A percentile compares a stretch with the other conserved stretches of the same genome.
These are phyloP conservation scores for Listronotus oregonensis DNA, from an alignment of 1,140 invertebrate genomes.

Conservation along the genomic window DNA sequence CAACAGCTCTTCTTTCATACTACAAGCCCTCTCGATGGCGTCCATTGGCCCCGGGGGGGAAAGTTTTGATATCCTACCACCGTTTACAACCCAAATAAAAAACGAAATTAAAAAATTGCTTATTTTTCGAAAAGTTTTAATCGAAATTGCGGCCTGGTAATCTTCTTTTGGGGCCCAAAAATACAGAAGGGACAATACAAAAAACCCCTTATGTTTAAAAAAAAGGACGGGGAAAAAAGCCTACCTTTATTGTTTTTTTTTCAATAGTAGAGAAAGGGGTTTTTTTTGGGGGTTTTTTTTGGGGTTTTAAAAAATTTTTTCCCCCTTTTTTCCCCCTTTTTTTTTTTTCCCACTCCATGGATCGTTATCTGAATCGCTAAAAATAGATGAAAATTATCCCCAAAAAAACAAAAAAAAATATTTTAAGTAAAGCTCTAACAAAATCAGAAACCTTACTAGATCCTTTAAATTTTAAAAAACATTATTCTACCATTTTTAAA, in stretches of 20 bases:
- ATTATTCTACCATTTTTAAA: too few relatives aligned
- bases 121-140: background rate
- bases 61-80: conserved; percentile 47
- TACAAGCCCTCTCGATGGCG: conserved; percentile 83
- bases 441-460: too few relatives aligned
- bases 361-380: conserved; percentile 79
- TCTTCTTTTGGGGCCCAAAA: too few relatives aligned
- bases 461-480: too few relatives aligned
- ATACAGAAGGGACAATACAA: too few relatives aligned
- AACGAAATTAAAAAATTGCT: background rate
- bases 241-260: conserved; percentile 59
- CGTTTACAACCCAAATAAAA: conserved; percentile 42
- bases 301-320: conserved; percentile 67
- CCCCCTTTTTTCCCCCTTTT: conserved; percentile 69
- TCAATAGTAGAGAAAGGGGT: conserved; percentile 70
- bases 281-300: conserved; percentile 79
- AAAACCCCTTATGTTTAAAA: background rate
- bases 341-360: conserved; percentile 83
- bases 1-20: conserved; percentile 92
- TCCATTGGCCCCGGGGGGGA: conserved; percentile 75
- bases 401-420: background rate
- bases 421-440: background rate
- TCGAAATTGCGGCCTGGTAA: too few relatives aligned
- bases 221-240: background rate
- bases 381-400: background rate